These are phyloP conservation scores for Acronicta psi DNA, from an alignment of 2,888 invertebrate species.

Conservation along the genomic window DNA sequence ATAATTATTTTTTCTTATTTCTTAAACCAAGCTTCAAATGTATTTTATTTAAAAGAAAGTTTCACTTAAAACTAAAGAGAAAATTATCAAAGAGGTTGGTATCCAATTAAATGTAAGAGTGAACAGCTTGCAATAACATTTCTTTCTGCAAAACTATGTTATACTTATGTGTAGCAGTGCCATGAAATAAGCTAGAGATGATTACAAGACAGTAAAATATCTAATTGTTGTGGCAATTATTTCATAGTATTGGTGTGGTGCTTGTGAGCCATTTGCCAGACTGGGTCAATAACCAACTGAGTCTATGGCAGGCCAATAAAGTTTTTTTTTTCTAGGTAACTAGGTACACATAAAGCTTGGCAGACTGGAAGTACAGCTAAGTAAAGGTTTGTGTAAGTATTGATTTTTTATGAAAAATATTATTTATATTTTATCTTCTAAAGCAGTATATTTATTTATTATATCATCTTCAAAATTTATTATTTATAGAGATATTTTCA, in stretches of 20 bases:
- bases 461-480: no score
- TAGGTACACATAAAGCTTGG: conserved; percentile 31
- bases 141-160: no score
- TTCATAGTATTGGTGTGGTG: conserved; percentile 32
- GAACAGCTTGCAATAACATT: no score
- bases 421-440: no score
- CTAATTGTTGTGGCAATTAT: conserved; percentile 48
- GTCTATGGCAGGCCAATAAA: conserved; percentile 45
- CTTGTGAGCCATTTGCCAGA: conserved; percentile 74
- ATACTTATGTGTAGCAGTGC: neutral
- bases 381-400: neutral
- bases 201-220: conserved; percentile 16
- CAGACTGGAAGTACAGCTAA: neutral
- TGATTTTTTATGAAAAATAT: no score
- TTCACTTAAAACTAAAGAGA: neutral
- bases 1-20: no score
- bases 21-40: neutral
- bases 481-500: no score
- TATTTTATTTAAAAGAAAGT: conserved; percentile 19
- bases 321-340: conserved; percentile 58
- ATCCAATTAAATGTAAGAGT: no score
- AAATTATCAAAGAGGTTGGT: conserved; percentile 13
- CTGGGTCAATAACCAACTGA: conserved; percentile 77
- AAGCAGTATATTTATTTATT: no score
- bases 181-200: neutral